Conservation (phyloP, 2,113 vertebrate species). For the Ageneiosus marmoratus region DNA sequence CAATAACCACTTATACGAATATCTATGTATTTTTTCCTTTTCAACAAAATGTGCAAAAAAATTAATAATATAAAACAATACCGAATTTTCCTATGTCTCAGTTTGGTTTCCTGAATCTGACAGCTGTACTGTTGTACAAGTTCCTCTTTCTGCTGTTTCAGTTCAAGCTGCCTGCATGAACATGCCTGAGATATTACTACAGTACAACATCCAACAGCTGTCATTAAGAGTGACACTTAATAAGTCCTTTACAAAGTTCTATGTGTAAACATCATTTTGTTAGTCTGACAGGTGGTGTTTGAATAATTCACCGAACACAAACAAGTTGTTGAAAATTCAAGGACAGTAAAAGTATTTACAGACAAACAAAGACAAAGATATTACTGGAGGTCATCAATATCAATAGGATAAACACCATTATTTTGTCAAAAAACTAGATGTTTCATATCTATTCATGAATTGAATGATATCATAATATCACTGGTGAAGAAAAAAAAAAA, state of each 20-base stretch:
- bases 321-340: not conserved
- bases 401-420: not conserved
- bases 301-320: conserved; percentile 41
- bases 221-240: not conserved
- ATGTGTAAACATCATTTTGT: conserved; percentile 5
- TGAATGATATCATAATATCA: too few species aligned
- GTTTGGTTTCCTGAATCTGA: conserved; percentile 71
- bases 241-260: not conserved
- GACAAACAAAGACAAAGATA: not conserved
- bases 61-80: conserved; percentile 42
- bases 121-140: conserved; percentile 64
- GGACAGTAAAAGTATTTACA: not conserved
- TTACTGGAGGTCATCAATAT: not conserved
- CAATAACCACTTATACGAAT: not conserved
- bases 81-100: conserved; percentile 72
- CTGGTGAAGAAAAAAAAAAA: too few species aligned
- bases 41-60: not conserved
- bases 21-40: not conserved
- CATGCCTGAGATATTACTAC: conserved; percentile 3
- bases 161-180: conserved; percentile 60
- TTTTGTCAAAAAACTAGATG: not conserved
- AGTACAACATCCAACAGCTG: conserved; percentile 11
- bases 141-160: conserved; percentile 65
- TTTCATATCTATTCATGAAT: too few species aligned
- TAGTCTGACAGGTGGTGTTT: conserved; percentile 12